Evolutionary conservation across 2,797 vertebrate species (phyloP), one percentile per base, ranked within the genome.

Genomic region (Etheostoma perlongum): DNA sequence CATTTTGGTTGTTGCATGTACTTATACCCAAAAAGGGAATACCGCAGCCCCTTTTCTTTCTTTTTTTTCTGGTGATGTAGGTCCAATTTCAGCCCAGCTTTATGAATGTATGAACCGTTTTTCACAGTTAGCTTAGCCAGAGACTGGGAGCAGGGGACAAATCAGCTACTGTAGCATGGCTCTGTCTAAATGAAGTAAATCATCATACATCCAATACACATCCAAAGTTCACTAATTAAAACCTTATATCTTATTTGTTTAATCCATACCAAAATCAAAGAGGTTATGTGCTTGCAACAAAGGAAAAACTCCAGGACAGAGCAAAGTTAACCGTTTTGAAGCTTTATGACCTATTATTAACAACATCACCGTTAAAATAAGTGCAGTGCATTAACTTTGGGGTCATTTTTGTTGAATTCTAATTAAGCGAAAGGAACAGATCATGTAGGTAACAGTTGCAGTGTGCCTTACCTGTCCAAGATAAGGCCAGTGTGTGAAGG

Each of bases 401-500:
- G 15, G 25, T 36, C 12, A 19, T 1, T 16, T 57, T 14, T 2
- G 30, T n/a, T 57, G 16, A 46, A 14, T 44, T 27, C 48, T 8
- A 25, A 16, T 21, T 7, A 19, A 21, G 15, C 9, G n/a, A 61
- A 46, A 46, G 8, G 25, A 33, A 0, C 12, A 5, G 10, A 15
- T 48, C 23, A 13, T 4, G n/a, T 0, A 21, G 12, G 40, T 19
- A 1, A 19, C 4, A 59, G 40, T 10, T 42, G 13, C 16, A 16
- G n/a, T 51, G 33, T 44, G 44, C 48, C 85, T 88, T 71, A 95
- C 95, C 95, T 89, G 94, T 84, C 89, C 91, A 93, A 68, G 91
- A 91, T 86, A 94, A 90, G 76, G 92, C 87, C 81, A 94, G 76
- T 11, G 91, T 93, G 87, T 94, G 89, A 55, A 95, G 86, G 67